These are phyloP conservation scores for Epinephelus fuscoguttatus DNA, from an alignment of 2,113 vertebrate genomes.

Conservation along the genomic window DNA sequence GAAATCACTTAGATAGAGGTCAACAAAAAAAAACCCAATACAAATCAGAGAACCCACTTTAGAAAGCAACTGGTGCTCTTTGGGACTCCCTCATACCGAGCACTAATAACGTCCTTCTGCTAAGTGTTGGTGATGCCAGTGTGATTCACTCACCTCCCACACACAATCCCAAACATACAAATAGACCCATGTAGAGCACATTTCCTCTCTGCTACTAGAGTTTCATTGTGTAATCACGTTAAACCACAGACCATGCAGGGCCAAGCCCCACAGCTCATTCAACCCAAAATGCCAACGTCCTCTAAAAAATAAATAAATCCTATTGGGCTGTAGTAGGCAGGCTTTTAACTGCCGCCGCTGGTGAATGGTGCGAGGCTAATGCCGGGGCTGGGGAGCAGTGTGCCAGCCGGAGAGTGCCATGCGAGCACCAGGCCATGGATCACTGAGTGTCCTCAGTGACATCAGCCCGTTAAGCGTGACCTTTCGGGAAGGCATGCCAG, in stretches of 20 bases:
- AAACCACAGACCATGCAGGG: constrained; percentile 54
- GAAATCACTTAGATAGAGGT: not conserved
- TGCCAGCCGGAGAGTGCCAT: constrained; percentile 62
- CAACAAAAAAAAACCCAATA: constrained; percentile 20
- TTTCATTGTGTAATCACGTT: constrained; percentile 61
- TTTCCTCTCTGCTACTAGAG: constrained; percentile 28
- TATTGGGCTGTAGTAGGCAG: constrained; percentile 35
- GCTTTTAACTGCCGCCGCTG: constrained; percentile 63
- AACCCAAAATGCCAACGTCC: constrained; percentile 39
- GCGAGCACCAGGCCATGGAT: constrained; percentile 61
- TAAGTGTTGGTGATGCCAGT: constrained; percentile 58
- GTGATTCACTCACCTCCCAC: constrained; percentile 60
- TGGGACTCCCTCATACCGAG: constrained; percentile 45
- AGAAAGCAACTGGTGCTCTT: constrained; percentile 52
- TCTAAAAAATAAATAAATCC: constrained; percentile 52
- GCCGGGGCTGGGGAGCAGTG: constrained; percentile 24
- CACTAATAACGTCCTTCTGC: constrained; percentile 51
- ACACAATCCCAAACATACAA: constrained; percentile 57
- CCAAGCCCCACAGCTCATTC: constrained; percentile 37
- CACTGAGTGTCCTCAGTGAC: constrained; percentile 65
- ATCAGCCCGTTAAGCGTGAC: constrained; percentile 70
- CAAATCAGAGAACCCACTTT: constrained; percentile 43
- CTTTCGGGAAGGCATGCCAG: constrained; percentile 64
- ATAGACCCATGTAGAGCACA: constrained; percentile 55
- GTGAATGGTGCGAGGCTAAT: constrained; percentile 53